A percentile compares a stretch with the other conserved stretches of the same genome.
These are phyloP conservation scores for Tridacna gigas DNA, from an alignment of 2,888 invertebrate genomes.

Conservation along the genomic window DNA sequence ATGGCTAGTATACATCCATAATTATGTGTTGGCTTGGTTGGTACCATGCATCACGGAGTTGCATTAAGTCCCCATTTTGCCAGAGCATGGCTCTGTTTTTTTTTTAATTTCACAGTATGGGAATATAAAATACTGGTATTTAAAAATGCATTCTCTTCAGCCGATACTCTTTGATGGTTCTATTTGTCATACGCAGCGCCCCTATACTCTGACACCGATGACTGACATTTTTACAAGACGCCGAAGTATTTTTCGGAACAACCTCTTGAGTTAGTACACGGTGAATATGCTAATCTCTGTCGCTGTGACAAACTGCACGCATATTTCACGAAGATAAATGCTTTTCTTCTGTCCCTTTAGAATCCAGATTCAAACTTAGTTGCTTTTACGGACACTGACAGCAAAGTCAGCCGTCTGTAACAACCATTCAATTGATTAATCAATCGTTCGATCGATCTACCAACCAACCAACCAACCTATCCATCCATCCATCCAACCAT, in stretches of 20 bases:
- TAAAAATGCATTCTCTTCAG: constrained; percentile 2
- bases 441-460: too few relatives aligned
- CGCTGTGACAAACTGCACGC: not conserved
- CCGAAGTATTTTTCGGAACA: not conserved
- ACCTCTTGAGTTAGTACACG: not conserved
- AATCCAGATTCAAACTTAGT: not conserved
- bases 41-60: too few relatives aligned
- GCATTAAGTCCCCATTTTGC: too few relatives aligned
- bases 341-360: not conserved
- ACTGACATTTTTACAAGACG: constrained; percentile 24
- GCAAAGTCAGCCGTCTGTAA: too few relatives aligned
- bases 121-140: constrained; percentile 21
- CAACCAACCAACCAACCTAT: too few relatives aligned
- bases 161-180: not conserved
- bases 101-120: too few relatives aligned
- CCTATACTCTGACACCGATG: constrained; percentile 9
- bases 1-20: too few relatives aligned
- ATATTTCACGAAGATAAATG: not conserved
- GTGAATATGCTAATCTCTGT: constrained; percentile 4
- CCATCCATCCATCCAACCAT: too few relatives aligned
- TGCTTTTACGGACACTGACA: too few relatives aligned
- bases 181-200: constrained; percentile 19
- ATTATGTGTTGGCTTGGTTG: too few relatives aligned
- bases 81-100: too few relatives aligned
- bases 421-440: too few relatives aligned